Evolutionary conservation across 2,888 invertebrate genomes (phyloP), one percentile per base, ranked within the genome.

Genomic region (Tribolium freemani): DNA sequence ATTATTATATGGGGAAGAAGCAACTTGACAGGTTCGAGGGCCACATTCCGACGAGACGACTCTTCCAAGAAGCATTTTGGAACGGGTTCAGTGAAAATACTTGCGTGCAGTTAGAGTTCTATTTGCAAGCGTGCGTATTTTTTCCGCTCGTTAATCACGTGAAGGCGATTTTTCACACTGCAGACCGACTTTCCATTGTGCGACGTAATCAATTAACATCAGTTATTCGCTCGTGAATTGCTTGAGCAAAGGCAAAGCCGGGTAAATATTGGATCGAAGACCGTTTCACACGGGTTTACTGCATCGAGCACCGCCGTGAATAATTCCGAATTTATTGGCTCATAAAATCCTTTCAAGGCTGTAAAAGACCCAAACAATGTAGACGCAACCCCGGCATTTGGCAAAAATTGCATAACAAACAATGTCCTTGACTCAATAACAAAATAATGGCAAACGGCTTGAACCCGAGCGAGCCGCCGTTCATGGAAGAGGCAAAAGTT

Each of bases 51-150:
- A 44, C 16, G 68, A 75, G 68, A 70, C 58, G 69, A 63, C 57
- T 26, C 26, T 76, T 78, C 76, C 77, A 72, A 75, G 75, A 77
- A 79, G 45, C 61, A 51, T 74, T 76, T 77, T 79, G 79, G 79
- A 79, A 74, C 71, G 60, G 68, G 61, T 77, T 77, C 79, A 79
- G 74, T 69, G 66, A 76, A 77, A 78, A 77, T 75, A 78, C 75
- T 75, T 76, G 72, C 75, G 58, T 74, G 69, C 64, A 75, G 66
- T 44, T 56, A 16, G n/a, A n/a, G 16, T 16, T 16, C 16, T 16
- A 16, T 16, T 16, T 16, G 16, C 16, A 16, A 16, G 16, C 16
- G 69, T 69, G 69, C 73, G 73, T 72, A 72, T 77, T 71, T 60
- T 73, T 75, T 74, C 71, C 72, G 67, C 70, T 70, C 70, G 26